phyloP scores from a whole-genome alignment of 37 sponge, comb jelly and placozoan species.

The Oopsacas minuta region DNA sequence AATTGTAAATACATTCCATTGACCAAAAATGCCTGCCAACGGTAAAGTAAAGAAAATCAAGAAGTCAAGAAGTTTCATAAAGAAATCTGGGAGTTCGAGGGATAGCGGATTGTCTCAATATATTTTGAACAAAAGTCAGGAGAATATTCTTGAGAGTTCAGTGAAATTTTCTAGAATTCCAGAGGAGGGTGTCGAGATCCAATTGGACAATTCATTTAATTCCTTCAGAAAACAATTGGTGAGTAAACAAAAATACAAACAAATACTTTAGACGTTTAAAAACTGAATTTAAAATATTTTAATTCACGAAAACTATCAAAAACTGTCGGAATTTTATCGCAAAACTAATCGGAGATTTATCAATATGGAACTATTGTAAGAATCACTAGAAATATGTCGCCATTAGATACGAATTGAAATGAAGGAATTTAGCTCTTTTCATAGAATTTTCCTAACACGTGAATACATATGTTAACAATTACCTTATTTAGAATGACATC shows the following conservation, averaged over 20 bases:
- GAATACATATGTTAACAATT: no score
- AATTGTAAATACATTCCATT: no score
- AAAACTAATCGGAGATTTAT: no score
- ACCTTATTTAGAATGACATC: background rate
- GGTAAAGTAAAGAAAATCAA: background rate
- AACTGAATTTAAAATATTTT: background rate
- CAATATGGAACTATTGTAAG: background rate
- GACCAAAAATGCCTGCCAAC: background rate
- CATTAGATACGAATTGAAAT: no score
- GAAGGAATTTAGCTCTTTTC: no score
- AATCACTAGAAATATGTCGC: background rate
- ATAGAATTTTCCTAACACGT: no score
- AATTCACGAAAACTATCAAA: no score
- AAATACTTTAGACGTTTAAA: background rate
- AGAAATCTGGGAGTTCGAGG: background rate
- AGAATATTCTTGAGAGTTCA: background rate
- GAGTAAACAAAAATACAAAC: background rate
- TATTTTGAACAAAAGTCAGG: background rate
- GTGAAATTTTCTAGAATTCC: background rate
- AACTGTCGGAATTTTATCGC: no score
- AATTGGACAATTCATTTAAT: background rate
- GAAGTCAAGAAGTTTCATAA: background rate
- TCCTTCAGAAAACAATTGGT: slow-evolving; percentile 4
- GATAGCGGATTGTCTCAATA: background rate
- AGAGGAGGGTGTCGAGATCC: background rate